Conservation (phyloP, 2,113 vertebrate species). For the Paracanthobrama guichenoti region DNA sequence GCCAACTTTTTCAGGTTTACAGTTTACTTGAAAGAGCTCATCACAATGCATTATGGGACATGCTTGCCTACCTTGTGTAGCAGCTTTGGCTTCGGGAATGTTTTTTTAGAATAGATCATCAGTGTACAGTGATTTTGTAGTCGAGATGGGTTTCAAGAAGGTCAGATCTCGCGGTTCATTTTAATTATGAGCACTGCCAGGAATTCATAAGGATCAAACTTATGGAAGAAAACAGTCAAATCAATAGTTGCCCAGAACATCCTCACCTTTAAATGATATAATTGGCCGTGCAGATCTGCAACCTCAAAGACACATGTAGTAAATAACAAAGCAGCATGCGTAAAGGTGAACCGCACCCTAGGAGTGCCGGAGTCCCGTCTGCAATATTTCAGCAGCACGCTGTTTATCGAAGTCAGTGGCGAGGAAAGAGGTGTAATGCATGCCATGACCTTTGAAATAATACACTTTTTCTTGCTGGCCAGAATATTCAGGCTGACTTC, state of each 20-base stretch:
- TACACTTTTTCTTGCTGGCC: slow-evolving; percentile 72
- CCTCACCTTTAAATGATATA: neutral
- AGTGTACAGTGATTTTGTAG: neutral
- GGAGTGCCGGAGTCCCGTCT: slow-evolving; percentile 1
- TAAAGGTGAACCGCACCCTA: neutral
- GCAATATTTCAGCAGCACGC: slow-evolving; percentile 40
- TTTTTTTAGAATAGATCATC: neutral
- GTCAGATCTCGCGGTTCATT: neutral
- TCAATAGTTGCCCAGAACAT: neutral
- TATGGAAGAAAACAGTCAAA: neutral
- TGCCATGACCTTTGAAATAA: slow-evolving; percentile 78
- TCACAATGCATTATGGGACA: neutral
- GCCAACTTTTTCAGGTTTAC: no score
- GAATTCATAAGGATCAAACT: neutral
- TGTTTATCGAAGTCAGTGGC: slow-evolving; percentile 64
- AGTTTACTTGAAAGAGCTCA: neutral
- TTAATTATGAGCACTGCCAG: slow-evolving; percentile 19
- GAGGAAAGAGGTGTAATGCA: slow-evolving; percentile 68
- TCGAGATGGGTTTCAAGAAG: neutral
- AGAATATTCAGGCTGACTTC: slow-evolving; percentile 72
- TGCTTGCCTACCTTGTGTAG: neutral
- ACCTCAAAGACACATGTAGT: slow-evolving; percentile 12
- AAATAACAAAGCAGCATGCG: slow-evolving; percentile 29
- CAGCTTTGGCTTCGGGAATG: no score
- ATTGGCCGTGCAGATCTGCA: neutral